Base-by-base conservation (phyloP, 1,140 invertebrate species). In the Pogonognathellus flavescens region DNA sequence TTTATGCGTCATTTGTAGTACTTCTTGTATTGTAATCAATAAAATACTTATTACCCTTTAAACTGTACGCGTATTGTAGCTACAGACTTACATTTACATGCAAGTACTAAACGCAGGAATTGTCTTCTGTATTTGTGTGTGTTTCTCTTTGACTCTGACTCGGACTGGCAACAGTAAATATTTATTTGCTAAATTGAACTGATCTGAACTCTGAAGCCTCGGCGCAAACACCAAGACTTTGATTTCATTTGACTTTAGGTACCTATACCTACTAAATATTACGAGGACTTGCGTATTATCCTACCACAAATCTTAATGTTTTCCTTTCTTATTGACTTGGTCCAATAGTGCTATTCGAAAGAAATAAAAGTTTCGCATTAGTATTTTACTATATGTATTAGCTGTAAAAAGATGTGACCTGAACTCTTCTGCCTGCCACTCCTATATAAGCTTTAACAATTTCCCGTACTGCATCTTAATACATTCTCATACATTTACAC, bases 1-100 rank as follows among this genome's bases (percentile, higher is more conserved):
- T 5, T 14, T 49, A 31, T 76, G 70, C 70, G 70, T 76, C 70
- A 76, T 76, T 76, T 76, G 70, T 76, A 76, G 70, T 49, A 76
- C 70, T 76, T 76, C 70, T 76, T 76, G 70, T 76, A 76, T 76
- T 76, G 70, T 76, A 76, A 76, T 66, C 62, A 66, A 66, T 76
- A 76, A 76, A 76, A 76, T 50, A 41, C 41, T 76, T 31, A 76
- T 50, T 76, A 49, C 41, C 49, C 70, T 50, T 49, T 76, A 31
- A 41, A 41, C 16, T n/a, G 14, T 31, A 49, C 70, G 41, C 25
- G 62, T 25, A 25, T 66, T 25, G 20, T 66, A 31, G 31, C 16
- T 76, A 76, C 70, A 76, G 6, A 76, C 70, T 62, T 20, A 62
- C 49, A 76, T n/a, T 49, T n/a, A 76, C 41, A 76, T 76, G 25